Evolutionary conservation across 2,797 vertebrate genomes (phyloP).

Genomic region (Saxicola maurus): DNA sequence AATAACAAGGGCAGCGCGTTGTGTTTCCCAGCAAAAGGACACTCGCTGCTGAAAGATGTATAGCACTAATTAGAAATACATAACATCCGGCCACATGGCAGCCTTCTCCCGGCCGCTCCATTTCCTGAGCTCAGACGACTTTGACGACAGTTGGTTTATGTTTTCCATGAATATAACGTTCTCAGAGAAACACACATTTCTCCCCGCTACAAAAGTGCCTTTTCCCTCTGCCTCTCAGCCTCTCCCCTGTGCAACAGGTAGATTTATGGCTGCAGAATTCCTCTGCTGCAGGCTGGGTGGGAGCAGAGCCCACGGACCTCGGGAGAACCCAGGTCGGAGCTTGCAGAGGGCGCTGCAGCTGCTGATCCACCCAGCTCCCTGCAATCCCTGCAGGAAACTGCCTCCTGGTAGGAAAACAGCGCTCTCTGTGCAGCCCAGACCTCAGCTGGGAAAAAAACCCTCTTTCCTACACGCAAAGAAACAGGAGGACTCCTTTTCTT

Average conservation of each 20-base stretch:
- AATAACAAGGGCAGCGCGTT: conserved; percentile 83
- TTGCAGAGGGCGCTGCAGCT: conserved; percentile 6
- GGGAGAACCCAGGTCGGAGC: not conserved
- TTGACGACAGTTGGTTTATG: conserved; percentile 95
- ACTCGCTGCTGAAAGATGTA: conserved; percentile 98
- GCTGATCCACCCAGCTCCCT: not conserved
- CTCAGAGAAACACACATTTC: conserved; percentile 72
- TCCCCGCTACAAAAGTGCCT: conserved; percentile 46
- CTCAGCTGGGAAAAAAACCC: not conserved
- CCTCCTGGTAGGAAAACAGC: not conserved
- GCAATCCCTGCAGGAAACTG: conserved; percentile 11
- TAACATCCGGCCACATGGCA: conserved; percentile 99
- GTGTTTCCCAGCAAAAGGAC: conserved; percentile 91
- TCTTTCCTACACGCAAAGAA: not conserved
- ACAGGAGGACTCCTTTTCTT: not conserved
- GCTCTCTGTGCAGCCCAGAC: not conserved
- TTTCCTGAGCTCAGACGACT: conserved; percentile 96
- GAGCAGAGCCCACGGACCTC: not conserved
- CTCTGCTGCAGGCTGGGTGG: not conserved
- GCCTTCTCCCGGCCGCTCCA: conserved; percentile 94
- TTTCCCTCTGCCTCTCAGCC: not conserved
- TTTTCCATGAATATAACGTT: conserved; percentile 86
- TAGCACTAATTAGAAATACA: conserved; percentile 99
- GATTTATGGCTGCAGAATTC: conserved; percentile 39
- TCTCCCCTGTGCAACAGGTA: conserved; percentile 50